phyloP scores from a whole-genome alignment of 2,113 vertebrate species.

The Pelecanoides urinatrix region DNA sequence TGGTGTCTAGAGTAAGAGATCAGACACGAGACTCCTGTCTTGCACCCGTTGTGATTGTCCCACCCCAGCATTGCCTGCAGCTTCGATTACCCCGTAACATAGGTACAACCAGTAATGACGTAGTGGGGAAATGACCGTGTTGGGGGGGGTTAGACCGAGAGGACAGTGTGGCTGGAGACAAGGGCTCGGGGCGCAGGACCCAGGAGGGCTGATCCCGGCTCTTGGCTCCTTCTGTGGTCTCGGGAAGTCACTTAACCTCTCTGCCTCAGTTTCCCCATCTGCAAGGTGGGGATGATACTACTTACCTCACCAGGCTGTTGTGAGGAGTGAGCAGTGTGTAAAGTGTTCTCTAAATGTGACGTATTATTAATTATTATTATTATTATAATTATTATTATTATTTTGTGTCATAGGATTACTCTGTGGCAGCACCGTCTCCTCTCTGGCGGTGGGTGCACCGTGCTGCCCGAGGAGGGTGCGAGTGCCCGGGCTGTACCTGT shows the following conservation, averaged over 20 bases:
- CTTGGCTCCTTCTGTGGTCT: background rate
- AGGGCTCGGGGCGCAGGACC: background rate
- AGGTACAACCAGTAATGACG: background rate
- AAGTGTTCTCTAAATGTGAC: background rate
- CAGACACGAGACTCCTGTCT: background rate
- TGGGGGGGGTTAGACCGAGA: background rate
- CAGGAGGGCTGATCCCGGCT: background rate
- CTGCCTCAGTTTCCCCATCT: conserved; percentile 17
- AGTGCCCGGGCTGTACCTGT: background rate
- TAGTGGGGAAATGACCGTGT: rapidly evolving
- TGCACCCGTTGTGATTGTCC: background rate
- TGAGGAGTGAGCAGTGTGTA: background rate
- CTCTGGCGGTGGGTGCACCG: rapidly evolving
- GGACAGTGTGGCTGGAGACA: background rate
- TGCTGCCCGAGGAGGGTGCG: background rate
- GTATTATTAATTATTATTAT: background rate
- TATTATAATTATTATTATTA: background rate
- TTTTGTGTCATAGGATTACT: background rate
- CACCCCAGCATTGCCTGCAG: background rate
- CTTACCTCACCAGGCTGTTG: background rate
- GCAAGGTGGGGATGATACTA: background rate
- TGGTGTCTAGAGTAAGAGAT: background rate
- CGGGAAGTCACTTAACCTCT: background rate
- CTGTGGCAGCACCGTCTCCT: background rate
- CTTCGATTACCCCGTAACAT: background rate